phyloP scores from a whole-genome alignment of 2,113 vertebrate species.

The Anolis sagrei region DNA sequence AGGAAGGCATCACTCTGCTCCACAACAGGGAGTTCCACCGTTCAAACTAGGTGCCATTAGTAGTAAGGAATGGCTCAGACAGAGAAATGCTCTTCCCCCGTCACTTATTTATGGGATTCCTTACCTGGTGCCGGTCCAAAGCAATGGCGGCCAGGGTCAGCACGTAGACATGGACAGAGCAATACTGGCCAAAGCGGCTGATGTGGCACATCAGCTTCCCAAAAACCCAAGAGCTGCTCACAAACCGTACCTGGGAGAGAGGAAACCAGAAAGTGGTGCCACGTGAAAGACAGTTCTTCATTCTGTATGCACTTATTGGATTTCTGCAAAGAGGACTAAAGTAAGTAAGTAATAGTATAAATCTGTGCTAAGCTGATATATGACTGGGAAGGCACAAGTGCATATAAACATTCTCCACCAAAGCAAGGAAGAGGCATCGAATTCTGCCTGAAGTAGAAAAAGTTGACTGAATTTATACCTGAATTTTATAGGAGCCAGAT shows the following conservation, averaged over 20 bases:
- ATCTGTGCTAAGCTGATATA: no score
- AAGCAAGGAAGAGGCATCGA: not conserved
- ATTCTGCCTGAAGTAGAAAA: not conserved
- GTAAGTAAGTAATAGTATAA: no score
- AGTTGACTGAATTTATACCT: no score
- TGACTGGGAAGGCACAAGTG: no score
- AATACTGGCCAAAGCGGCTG: slow-evolving; percentile 83
- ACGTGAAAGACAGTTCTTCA: accelerated
- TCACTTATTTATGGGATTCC: not conserved
- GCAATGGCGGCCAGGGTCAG: slow-evolving; percentile 82
- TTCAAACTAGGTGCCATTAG: no score
- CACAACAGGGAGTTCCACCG: no score
- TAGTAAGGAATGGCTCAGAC: no score
- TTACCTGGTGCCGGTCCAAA: slow-evolving; percentile 80
- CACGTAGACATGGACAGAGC: slow-evolving; percentile 81
- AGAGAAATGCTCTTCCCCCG: no score
- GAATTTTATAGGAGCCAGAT: no score
- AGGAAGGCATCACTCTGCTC: no score
- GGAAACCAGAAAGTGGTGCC: not conserved
- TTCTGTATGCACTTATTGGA: not conserved
- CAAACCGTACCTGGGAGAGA: slow-evolving; percentile 76
- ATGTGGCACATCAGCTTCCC: slow-evolving; percentile 83
- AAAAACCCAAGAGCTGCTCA: slow-evolving; percentile 83
- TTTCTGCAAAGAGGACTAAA: no score
- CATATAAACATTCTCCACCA: not conserved